Evolutionary conservation across 37 sponge, comb jelly and placozoan genomes (phyloP).

Genomic region (Spongilla lacustris): DNA sequence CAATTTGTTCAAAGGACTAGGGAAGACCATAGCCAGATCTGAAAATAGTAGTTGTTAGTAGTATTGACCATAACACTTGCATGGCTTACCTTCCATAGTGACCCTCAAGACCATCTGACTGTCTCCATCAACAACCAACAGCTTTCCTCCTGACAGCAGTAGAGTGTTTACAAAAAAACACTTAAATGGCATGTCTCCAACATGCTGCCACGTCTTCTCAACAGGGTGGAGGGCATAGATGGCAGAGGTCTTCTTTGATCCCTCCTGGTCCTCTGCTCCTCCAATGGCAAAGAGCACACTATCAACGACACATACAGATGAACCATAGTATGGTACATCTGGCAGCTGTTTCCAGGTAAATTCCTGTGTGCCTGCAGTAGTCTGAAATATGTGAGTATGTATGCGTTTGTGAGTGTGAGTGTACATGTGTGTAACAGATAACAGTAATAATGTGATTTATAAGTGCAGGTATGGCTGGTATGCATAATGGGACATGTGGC

Average conservation of each 20-base stretch:
- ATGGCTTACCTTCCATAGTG: neutral
- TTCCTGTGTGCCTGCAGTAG: neutral
- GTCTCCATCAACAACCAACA: neutral
- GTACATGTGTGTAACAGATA: no score
- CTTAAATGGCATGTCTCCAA: neutral
- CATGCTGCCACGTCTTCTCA: neutral
- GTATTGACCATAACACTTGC: neutral
- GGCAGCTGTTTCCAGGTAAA: neutral
- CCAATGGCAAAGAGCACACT: neutral
- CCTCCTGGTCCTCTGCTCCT: neutral
- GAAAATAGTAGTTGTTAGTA: neutral
- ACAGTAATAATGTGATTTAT: no score
- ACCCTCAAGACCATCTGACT: neutral
- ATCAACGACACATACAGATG: neutral
- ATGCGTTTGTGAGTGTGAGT: neutral
- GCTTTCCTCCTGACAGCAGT: neutral
- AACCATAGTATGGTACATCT: neutral
- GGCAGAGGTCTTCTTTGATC: neutral
- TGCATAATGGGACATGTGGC: no score
- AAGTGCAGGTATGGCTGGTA: no score
- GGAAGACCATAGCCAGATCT: neutral
- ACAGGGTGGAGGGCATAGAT: neutral
- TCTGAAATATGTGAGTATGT: neutral
- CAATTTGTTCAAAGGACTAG: neutral
- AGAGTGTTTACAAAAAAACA: neutral